Percentiles rank a stretch among this genome's conserved stretches.
Evolutionary conservation across 2,888 invertebrate species (phyloP).

Genomic region (Hermodice carunculata): DNA sequence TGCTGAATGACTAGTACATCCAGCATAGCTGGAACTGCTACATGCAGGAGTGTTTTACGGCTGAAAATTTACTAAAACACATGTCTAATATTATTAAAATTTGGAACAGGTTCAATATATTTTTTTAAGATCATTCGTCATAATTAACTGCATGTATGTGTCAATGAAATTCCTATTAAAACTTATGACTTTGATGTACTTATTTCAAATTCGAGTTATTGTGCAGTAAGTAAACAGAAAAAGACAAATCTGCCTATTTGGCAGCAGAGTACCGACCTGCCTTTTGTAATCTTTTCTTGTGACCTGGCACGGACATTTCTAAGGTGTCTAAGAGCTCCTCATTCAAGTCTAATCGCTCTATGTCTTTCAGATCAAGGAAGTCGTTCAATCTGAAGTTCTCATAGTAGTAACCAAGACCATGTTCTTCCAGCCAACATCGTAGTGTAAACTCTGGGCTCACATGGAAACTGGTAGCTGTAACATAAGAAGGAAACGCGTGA

Average conservation of each 20-base stretch:
- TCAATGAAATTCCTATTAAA: no score
- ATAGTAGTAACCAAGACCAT: conserved; percentile 59
- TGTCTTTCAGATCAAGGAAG: conserved; percentile 44
- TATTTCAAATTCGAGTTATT: no score
- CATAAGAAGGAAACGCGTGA: no score
- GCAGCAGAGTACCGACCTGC: conserved; percentile 57
- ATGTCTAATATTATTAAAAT: no score
- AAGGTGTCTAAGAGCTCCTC: conserved; percentile 59
- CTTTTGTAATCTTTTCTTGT: conserved; percentile 54
- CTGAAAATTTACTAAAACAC: no score
- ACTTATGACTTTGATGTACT: no score
- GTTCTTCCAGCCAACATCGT: conserved; percentile 54
- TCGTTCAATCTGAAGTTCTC: conserved; percentile 57
- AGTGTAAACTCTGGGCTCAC: conserved; percentile 46
- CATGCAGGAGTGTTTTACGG: no score
- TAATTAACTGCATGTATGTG: no score
- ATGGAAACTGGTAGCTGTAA: conserved; percentile 45
- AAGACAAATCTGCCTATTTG: no score
- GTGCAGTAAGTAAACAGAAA: no score
- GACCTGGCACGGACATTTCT: conserved; percentile 64
- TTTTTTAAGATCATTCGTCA: no score
- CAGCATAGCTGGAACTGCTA: not conserved
- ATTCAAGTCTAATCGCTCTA: conserved; percentile 51
- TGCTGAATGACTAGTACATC: not conserved
- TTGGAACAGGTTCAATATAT: no score